These are phyloP conservation scores for Andrena haemorrhoa DNA, from an alignment of 2,888 invertebrate genomes.

Conservation along the genomic window DNA sequence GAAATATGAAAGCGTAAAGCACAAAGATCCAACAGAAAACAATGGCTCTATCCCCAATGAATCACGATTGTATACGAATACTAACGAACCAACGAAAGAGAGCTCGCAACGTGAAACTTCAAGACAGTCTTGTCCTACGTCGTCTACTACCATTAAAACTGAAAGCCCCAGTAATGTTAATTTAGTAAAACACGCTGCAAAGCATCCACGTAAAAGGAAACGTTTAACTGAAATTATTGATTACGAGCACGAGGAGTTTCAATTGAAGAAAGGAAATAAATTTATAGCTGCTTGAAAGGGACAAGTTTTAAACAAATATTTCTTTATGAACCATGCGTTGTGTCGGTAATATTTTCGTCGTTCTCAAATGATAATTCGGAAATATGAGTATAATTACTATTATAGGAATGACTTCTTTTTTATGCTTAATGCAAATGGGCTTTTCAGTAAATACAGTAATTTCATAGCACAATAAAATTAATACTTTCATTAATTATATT, in stretches of 20 bases:
- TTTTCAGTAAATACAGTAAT: not conserved
- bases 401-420: conserved; percentile 1
- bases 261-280: conserved; percentile 28
- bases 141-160: not conserved
- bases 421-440: not conserved
- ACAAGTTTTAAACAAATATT: conserved; percentile 18
- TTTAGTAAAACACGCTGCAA: conserved; percentile 7
- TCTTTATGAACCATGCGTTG: conserved; percentile 16
- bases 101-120: not conserved
- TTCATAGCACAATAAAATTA: not conserved
- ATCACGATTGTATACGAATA: conserved; percentile 8
- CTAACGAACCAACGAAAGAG: conserved; percentile 1
- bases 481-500: not conserved
- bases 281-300: conserved; percentile 38
- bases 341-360: conserved; percentile 3
- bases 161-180: not conserved
- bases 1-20: conserved; percentile 7
- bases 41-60: not conserved
- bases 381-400: not conserved
- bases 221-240: conserved; percentile 14
- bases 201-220: conserved; percentile 38
- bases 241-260: conserved; percentile 10
- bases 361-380: not conserved
- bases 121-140: conserved; percentile 10
- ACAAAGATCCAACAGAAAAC: not conserved